Base-by-base conservation (phyloP, 2,113 vertebrate genomes). In the Poeciliopsis retropinna region DNA sequence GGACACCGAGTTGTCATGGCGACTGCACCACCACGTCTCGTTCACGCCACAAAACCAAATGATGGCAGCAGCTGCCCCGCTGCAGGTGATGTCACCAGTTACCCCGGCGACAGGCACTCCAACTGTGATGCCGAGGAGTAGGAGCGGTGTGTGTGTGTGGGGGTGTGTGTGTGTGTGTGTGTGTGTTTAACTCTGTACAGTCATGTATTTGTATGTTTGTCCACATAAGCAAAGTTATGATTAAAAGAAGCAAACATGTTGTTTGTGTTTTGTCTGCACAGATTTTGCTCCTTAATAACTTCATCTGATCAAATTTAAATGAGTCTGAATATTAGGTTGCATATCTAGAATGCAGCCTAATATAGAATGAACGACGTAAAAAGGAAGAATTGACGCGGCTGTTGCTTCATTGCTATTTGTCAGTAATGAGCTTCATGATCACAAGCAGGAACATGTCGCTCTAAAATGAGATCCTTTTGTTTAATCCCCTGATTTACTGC, bases 41-140 rank as follows among this genome's bases (percentile, higher is more conserved):
- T 72, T 63, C 80, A 63, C 72, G 28, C 80, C 65, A 86, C 84
- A 90, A 93, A 89, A 63, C 83, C 86, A 90, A 92, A 92, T 86
- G 87, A 91, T 80, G 91, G 74, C 83, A 86, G 87, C 71, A 67
- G 83, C 85, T 72, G 90, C 90, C 91, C 90, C 78, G 79, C 77
- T 86, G 84, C 73, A 67, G 83, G 79, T 93, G 94, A 95, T 94
- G 94, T 95, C 95, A 95, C 75, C 1, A 57, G 95, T 95, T 93
- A 88, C 95, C 91, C 91, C 87, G 92, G 93, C 84, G 90, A 89
- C 93, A 81, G 28, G 68, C 79, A 84, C 83, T 37, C 89, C 84
- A 85, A 76, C 82, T 89, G 89, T 93, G 91, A 94, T 81, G 83
- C 87, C 72, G 87, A 79, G 67, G 12, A 13, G 47, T 69, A 66